phyloP scores from a whole-genome alignment of 2,888 invertebrate species.

The Cantharis nigra region DNA sequence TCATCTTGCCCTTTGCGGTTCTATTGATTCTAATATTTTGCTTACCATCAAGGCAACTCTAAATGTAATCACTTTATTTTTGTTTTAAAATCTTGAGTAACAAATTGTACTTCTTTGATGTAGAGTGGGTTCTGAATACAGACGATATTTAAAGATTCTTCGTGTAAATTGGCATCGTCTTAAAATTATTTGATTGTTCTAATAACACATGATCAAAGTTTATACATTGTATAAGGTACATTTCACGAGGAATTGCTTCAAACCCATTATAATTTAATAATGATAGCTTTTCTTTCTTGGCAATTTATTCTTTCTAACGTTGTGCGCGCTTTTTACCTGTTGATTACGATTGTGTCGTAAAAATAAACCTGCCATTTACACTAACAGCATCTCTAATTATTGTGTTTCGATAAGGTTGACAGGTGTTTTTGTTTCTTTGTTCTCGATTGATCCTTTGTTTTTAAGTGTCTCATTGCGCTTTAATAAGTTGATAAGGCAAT shows the following conservation, averaged over 20 bases:
- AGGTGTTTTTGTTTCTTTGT: slow-evolving; percentile 21
- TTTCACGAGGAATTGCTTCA: background rate
- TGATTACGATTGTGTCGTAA: slow-evolving; percentile 17
- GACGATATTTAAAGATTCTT: background rate
- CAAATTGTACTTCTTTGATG: background rate
- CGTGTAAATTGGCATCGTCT: background rate
- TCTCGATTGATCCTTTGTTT: background rate
- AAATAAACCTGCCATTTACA: slow-evolving; percentile 10
- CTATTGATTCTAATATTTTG: background rate
- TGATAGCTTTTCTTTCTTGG: background rate
- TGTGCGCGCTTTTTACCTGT: slow-evolving; percentile 24
- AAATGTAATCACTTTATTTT: background rate
- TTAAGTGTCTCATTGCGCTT: background rate
- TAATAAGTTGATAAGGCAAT: background rate
- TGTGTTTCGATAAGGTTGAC: slow-evolving; percentile 10
- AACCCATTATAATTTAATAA: background rate
- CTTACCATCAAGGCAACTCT: background rate
- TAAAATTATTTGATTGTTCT: background rate
- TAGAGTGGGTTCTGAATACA: background rate
- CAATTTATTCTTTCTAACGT: background rate
- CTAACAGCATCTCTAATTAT: slow-evolving; percentile 20
- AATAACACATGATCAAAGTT: background rate
- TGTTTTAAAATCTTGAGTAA: background rate
- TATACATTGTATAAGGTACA: background rate
- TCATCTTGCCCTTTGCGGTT: background rate